phyloP scores from a whole-genome alignment of 37 sponge, comb jelly and placozoan genomes.

The Corticium candelabrum region DNA sequence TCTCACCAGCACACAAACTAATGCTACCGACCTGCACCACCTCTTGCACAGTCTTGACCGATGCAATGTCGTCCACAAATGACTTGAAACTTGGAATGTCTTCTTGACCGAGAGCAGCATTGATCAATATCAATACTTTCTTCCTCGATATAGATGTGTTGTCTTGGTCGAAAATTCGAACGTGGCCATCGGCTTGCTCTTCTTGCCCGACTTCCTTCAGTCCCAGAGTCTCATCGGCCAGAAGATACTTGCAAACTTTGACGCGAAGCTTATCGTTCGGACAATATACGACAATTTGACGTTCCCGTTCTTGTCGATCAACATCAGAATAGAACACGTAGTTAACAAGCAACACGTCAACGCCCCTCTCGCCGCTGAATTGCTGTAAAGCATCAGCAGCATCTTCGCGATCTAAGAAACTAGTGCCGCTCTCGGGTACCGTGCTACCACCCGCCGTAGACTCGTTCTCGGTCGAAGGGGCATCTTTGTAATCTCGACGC shows the following conservation, averaged over 20 bases:
- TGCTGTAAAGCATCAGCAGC: neutral
- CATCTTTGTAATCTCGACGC: constrained; percentile 38
- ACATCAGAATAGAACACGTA: neutral
- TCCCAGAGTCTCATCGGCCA: too few relatives aligned
- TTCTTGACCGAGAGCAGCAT: too few relatives aligned
- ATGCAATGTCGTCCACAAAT: too few relatives aligned
- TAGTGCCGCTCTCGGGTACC: neutral
- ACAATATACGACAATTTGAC: neutral
- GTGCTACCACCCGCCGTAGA: neutral
- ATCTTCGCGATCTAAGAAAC: neutral
- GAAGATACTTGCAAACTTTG: too few relatives aligned
- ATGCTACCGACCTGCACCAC: too few relatives aligned
- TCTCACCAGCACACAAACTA: constrained; percentile 41
- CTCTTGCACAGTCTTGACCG: too few relatives aligned
- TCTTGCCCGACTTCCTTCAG: too few relatives aligned
- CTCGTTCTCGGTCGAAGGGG: neutral
- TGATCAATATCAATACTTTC: too few relatives aligned
- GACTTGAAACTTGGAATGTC: too few relatives aligned
- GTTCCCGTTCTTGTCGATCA: neutral
- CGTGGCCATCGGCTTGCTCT: too few relatives aligned
- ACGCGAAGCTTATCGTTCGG: neutral
- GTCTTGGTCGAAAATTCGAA: too few relatives aligned
- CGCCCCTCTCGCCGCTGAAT: neutral
- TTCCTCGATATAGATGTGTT: too few relatives aligned
- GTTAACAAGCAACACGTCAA: neutral